phyloP scores from a whole-genome alignment of 2,797 vertebrate species.

The Phoeniculus purpureus region DNA sequence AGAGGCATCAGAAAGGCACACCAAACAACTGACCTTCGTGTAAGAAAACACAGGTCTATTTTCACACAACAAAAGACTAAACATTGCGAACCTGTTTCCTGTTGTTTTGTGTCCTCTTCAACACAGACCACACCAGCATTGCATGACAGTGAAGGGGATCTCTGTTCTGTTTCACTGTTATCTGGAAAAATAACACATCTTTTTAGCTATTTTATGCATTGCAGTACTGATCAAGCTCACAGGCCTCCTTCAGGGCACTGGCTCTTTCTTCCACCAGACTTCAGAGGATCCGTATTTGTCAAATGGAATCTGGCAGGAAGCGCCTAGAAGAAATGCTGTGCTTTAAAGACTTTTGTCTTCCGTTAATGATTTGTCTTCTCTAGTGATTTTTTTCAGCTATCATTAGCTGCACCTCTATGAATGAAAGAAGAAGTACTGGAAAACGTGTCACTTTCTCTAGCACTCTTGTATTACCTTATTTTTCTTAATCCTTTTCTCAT shows the following conservation, averaged over 20 bases:
- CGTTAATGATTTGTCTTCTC: not conserved
- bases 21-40: not conserved
- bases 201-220: not conserved
- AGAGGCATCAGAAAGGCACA: not conserved
- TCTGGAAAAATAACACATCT: slow-evolving; percentile 64
- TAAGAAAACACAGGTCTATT: not conserved
- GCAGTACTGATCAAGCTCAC: not conserved
- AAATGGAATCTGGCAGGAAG: not conserved
- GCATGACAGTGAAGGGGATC: slow-evolving; percentile 41
- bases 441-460: not conserved
- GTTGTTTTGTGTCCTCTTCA: slow-evolving; percentile 67
- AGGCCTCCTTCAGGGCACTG: not conserved
- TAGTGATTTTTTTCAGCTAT: not conserved
- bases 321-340: not conserved
- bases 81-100: slow-evolving; percentile 31
- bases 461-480: not conserved
- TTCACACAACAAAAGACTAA: not conserved
- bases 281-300: not conserved
- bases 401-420: not conserved
- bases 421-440: not conserved
- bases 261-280: not conserved
- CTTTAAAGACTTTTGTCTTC: not conserved
- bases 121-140: slow-evolving; percentile 46
- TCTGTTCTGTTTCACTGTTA: slow-evolving; percentile 67
- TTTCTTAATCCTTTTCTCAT: not conserved